Evolutionary conservation across 2,888 invertebrate species (phyloP), one percentile per base, ranked within the genome.

Genomic region (Pristionchus exspectatus): DNA sequence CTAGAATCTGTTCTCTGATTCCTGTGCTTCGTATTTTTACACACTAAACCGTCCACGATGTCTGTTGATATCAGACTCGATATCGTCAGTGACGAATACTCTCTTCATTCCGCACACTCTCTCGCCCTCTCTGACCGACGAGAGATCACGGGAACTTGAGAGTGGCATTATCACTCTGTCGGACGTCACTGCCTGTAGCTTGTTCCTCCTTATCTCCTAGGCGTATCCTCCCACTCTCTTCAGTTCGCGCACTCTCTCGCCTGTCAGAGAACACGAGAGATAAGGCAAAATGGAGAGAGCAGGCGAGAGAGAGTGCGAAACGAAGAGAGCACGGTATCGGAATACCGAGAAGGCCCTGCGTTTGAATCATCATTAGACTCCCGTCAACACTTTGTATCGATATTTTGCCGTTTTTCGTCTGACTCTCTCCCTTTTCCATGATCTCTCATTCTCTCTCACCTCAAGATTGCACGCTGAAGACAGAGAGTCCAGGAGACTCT

Each of bases 331-430:
- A 18, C 21, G 30, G 24, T 33, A 72, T 54, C 12, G 21, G 3
- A n/a, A 81, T 81, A 81, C 81, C 81, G 50, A 50, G 81, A 81
- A 81, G 44, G 18, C 50, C 9, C 81, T 3, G 72, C 38, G 24
- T 72, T 38, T 74, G 74, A 74, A 74, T 74, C 74, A 74, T 74
- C 74, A 81, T 81, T 81, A 81, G 81, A 81, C 81, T 44, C 77
- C 38, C 77, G 44, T 77, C 27, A 33, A 30, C n/a, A 30, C 44
- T 44, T 16, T 7, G 44, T 72, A 72, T 72, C 69, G 30, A 14
- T 69, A 27, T 27, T 69, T 18, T 27, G 69, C 44, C n/a, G n/a
- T 24, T 63, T 63, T n/a, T 24, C 63, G 44, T 10, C 63, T 63
- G 63, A 63, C 74, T 74, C 74, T 74, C 74, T 74, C 74, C 18